Percentiles rank a stretch among this genome's conserved stretches.
These are phyloP conservation scores for Vesta saturnalis DNA, from an alignment of 2,888 invertebrate species.

Conservation along the genomic window DNA sequence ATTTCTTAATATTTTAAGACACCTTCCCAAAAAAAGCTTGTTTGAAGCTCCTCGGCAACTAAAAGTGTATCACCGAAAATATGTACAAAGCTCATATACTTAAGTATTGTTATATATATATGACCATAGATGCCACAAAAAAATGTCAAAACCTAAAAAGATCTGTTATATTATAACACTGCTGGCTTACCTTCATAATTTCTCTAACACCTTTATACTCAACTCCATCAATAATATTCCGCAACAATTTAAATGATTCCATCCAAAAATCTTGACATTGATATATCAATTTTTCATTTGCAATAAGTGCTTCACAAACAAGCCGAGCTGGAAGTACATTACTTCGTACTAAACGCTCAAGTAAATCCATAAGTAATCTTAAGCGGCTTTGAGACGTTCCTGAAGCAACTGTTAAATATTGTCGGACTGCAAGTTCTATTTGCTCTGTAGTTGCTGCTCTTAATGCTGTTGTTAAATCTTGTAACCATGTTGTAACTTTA, in stretches of 20 bases:
- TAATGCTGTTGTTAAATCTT: constrained; percentile 75
- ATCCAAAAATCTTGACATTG: constrained; percentile 90
- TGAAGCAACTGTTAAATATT: constrained; percentile 79
- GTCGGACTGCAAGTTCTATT: constrained; percentile 78
- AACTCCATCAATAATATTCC: constrained; percentile 87
- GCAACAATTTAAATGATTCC: constrained; percentile 84
- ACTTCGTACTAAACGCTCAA: constrained; percentile 79
- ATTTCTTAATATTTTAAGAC: too few relatives aligned
- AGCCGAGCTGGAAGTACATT: constrained; percentile 81
- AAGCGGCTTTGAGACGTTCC: constrained; percentile 77
- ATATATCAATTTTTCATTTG: constrained; percentile 83
- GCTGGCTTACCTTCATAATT: constrained; percentile 82
- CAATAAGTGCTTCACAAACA: constrained; percentile 87
- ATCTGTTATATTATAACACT: not conserved
- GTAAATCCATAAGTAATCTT: constrained; percentile 76
- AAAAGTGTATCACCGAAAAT: too few relatives aligned
- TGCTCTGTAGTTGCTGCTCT: constrained; percentile 74
- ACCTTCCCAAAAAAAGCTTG: too few relatives aligned
- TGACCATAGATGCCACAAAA: too few relatives aligned
- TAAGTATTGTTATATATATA: too few relatives aligned
- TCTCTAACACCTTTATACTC: constrained; percentile 96
- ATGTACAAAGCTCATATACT: too few relatives aligned
- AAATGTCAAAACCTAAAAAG: too few relatives aligned
- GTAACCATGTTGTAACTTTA: constrained; percentile 73
- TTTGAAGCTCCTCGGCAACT: not conserved